These are phyloP conservation scores for Sebastes umbrosus DNA, from an alignment of 2,797 vertebrate genomes.

Conservation along the genomic window DNA sequence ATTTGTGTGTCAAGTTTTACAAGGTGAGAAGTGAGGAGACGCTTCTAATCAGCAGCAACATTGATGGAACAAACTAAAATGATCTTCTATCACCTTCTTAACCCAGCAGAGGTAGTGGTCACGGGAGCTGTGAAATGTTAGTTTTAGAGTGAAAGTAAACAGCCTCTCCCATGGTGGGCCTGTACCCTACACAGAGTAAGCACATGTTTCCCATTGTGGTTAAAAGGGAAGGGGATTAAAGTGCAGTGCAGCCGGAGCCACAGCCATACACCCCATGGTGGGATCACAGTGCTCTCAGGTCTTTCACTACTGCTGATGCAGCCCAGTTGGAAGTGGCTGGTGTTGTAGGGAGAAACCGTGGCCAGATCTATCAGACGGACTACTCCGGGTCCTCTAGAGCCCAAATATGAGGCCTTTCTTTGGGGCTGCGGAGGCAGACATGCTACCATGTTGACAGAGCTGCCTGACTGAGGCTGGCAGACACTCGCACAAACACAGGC, in stretches of 20 bases:
- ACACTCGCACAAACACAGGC: conserved; percentile 49
- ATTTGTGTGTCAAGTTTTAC: conserved; percentile 37
- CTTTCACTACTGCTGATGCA: conserved; percentile 75
- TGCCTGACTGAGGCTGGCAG: conserved; percentile 32
- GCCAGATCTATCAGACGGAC: conserved; percentile 41
- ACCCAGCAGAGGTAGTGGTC: conserved; percentile 42
- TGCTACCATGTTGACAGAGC: conserved; percentile 61
- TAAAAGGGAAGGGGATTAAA: conserved; percentile 82
- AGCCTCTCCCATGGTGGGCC: conserved; percentile 79
- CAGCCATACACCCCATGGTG: conserved; percentile 75
- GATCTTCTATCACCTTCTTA: conserved; percentile 27
- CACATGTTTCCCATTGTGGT: conserved; percentile 85
- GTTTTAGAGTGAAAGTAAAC: conserved; percentile 78
- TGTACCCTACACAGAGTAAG: conserved; percentile 70
- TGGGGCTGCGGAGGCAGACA: conserved; percentile 36
- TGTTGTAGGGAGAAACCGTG: conserved; percentile 33
- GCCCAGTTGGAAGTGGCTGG: conserved; percentile 58
- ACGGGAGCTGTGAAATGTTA: conserved; percentile 72
- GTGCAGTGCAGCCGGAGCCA: conserved; percentile 69
- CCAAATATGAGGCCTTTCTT: conserved; percentile 35
- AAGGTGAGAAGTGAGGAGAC: conserved; percentile 41
- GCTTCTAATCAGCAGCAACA: background rate
- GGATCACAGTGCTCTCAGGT: conserved; percentile 74
- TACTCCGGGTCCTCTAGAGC: conserved; percentile 32
- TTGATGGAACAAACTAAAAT: background rate